Conservation (phyloP, 2,888 invertebrate genomes). For the Dusona sp. region DNA sequence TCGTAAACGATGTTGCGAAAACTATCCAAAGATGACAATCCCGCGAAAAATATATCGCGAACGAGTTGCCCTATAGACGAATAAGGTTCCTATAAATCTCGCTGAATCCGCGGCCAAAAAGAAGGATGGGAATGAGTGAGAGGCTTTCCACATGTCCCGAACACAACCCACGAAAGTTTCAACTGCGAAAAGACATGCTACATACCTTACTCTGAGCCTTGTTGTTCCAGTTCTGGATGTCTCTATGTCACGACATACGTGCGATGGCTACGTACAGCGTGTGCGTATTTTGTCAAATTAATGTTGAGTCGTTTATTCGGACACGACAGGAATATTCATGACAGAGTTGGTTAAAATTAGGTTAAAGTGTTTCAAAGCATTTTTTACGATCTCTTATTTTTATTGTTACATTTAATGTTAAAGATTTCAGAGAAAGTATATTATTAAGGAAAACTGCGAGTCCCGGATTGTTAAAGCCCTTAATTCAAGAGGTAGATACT, state of each 20-base stretch:
- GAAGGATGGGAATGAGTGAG: slow-evolving; percentile 22
- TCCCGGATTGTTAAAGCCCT: background rate
- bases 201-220: background rate
- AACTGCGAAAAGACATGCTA: slow-evolving; percentile 54
- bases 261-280: background rate
- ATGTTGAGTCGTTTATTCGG: background rate
- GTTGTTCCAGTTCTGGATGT: slow-evolving; percentile 26
- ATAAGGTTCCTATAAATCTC: slow-evolving; percentile 58
- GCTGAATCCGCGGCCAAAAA: slow-evolving; percentile 30
- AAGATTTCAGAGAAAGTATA: background rate
- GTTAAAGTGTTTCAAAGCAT: background rate
- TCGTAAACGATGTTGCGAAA: slow-evolving; percentile 13
- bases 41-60: slow-evolving; percentile 52
- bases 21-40: slow-evolving; percentile 34
- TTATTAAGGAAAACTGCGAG: background rate
- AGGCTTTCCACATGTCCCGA: slow-evolving; percentile 17
- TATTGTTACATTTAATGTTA: background rate
- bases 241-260: slow-evolving; percentile 6
- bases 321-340: background rate
- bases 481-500: background rate
- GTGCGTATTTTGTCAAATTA: background rate
- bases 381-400: background rate
- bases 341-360: background rate
- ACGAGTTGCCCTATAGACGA: slow-evolving; percentile 42
- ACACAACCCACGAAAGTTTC: slow-evolving; percentile 34